These are phyloP conservation scores for Athalia rosae DNA, from an alignment of 2,888 invertebrate genomes.

Conservation along the genomic window DNA sequence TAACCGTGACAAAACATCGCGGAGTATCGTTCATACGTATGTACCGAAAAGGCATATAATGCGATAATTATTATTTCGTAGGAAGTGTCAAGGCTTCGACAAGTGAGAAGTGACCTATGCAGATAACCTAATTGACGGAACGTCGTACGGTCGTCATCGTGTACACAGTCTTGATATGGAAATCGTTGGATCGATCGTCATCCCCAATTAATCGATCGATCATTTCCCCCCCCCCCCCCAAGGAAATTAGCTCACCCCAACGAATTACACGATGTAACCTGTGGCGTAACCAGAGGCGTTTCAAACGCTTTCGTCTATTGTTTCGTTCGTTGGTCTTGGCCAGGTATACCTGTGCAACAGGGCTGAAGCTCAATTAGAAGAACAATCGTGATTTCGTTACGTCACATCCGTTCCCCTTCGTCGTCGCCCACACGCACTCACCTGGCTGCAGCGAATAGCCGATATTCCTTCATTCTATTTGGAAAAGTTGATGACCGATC, in stretches of 20 bases:
- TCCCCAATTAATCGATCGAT: too few species aligned
- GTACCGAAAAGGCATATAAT: constrained; percentile 4
- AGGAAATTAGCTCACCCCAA: too few species aligned
- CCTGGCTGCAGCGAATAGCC: too few species aligned
- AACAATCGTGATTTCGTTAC: neutral
- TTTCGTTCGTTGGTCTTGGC: neutral
- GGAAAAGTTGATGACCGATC: too few species aligned
- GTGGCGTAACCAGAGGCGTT: neutral
- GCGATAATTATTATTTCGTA: constrained; percentile 27
- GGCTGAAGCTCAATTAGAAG: neutral
- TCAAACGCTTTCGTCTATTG: too few species aligned
- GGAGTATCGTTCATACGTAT: constrained; percentile 21
- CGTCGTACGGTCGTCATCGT: neutral
- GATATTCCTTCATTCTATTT: too few species aligned
- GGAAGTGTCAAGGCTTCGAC: constrained; percentile 40
- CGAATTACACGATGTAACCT: too few species aligned
- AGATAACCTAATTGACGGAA: constrained; percentile 25
- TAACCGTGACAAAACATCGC: constrained; percentile 8
- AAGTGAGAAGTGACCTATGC: constrained; percentile 27
- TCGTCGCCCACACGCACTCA: too few species aligned
- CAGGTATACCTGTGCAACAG: neutral
- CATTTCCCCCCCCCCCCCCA: too few species aligned
- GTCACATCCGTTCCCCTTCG: neutral
- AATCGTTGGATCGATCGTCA: neutral
- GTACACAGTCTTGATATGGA: neutral